Conservation (phyloP, 2,113 vertebrate genomes). For the Lontra canadensis region DNA sequence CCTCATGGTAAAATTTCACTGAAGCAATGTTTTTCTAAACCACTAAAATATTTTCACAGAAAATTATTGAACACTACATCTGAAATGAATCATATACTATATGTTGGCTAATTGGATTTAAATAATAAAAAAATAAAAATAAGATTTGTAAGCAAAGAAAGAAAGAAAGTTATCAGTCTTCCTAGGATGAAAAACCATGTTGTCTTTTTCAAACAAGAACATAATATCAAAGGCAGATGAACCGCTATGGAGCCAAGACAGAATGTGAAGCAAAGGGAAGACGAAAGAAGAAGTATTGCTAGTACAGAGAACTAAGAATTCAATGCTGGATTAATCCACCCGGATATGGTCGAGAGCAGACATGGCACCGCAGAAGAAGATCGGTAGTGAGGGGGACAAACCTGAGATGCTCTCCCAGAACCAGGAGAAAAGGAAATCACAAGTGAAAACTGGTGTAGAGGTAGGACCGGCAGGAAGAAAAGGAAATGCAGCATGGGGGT, state of each 20-base stretch:
- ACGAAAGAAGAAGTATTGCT: background rate
- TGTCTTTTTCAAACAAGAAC: background rate
- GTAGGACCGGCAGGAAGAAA: background rate
- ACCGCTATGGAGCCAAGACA: background rate
- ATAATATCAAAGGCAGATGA: background rate
- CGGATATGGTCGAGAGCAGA: rapidly evolving
- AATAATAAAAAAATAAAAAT: too few species aligned
- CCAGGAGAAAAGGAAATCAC: background rate
- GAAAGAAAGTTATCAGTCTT: background rate
- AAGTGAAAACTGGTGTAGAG: rapidly evolving
- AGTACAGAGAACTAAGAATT: background rate
- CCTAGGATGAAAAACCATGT: background rate
- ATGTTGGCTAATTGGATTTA: too few species aligned
- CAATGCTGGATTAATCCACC: background rate
- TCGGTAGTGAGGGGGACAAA: background rate
- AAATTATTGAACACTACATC: background rate
- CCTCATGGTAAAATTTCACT: background rate
- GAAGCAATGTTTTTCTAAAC: background rate
- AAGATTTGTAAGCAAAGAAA: too few species aligned
- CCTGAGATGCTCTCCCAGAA: background rate
- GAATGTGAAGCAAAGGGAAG: background rate
- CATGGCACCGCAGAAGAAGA: background rate
- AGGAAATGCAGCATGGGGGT: rapidly evolving
- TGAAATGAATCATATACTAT: too few species aligned
- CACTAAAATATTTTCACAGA: background rate